Percentiles rank a stretch among this genome's conserved stretches.
Conservation (phyloP, 2,888 invertebrate genomes). For the Thumatha senex region DNA sequence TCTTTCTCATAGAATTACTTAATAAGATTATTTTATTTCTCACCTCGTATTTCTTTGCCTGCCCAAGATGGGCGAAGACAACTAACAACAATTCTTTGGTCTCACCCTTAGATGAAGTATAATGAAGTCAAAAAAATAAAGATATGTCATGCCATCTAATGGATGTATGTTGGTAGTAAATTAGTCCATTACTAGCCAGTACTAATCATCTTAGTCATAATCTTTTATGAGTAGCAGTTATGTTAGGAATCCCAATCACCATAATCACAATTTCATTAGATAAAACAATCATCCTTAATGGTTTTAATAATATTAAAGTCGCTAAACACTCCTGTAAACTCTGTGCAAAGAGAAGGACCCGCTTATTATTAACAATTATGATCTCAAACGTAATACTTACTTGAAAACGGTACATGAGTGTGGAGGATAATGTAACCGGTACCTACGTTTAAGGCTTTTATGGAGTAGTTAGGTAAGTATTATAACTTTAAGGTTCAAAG, state of each 20-base stretch:
- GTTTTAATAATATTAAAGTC: background rate
- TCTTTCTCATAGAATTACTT: too few relatives aligned
- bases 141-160: too few relatives aligned
- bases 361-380: background rate
- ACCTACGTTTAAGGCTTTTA: background rate
- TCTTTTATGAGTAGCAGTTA: background rate
- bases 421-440: slow-evolving; percentile 1
- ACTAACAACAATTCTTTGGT: too few relatives aligned
- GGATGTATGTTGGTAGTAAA: background rate
- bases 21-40: too few relatives aligned
- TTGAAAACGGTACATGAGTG: background rate
- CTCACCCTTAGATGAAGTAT: too few relatives aligned
- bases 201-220: background rate
- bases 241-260: background rate
- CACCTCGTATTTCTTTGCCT: too few relatives aligned
- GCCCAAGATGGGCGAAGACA: too few relatives aligned
- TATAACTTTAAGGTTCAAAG: background rate
- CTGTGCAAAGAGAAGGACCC: background rate
- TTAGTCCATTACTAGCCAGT: background rate
- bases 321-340: background rate
- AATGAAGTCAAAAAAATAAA: too few relatives aligned
- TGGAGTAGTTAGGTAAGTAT: background rate
- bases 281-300: background rate
- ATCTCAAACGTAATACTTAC: slow-evolving; percentile 1
- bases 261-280: background rate